Evolutionary conservation across 37 sponge, comb jelly and placozoan genomes (phyloP).

Genomic region (Spongilla lacustris): DNA sequence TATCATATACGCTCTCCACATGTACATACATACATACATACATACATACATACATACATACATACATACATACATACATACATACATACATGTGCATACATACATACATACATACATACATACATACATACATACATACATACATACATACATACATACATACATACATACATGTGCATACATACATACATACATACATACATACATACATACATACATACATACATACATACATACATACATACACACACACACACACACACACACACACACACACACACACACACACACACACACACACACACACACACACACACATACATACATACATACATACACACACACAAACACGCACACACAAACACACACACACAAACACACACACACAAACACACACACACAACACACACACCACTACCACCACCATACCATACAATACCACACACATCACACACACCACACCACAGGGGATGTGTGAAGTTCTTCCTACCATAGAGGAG

Average conservation of each 20-base stretch:
- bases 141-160: conserved; percentile 12
- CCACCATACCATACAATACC: too few relatives aligned
- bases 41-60: conserved; percentile 6
- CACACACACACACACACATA: too few relatives aligned
- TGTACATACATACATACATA: conserved; percentile 4
- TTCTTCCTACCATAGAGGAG: conserved; percentile 57
- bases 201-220: conserved; percentile 31
- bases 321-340: too few relatives aligned
- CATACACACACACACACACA: conserved; percentile 36
- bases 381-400: neutral
- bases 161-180: neutral
- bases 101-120: conserved; percentile 33
- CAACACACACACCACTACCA: too few relatives aligned
- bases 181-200: neutral
- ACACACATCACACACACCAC: too few relatives aligned
- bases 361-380: neutral
- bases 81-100: conserved; percentile 23
- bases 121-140: conserved; percentile 37
- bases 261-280: conserved; percentile 30
- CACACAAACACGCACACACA: neutral
- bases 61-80: neutral
- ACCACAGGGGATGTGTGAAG: conserved; percentile 50
- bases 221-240: conserved; percentile 29
- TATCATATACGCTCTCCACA: too few relatives aligned
- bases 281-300: conserved; percentile 13